Evolutionary conservation across 2,888 invertebrate genomes (phyloP).

Genomic region (Hoplodrina blanda): DNA sequence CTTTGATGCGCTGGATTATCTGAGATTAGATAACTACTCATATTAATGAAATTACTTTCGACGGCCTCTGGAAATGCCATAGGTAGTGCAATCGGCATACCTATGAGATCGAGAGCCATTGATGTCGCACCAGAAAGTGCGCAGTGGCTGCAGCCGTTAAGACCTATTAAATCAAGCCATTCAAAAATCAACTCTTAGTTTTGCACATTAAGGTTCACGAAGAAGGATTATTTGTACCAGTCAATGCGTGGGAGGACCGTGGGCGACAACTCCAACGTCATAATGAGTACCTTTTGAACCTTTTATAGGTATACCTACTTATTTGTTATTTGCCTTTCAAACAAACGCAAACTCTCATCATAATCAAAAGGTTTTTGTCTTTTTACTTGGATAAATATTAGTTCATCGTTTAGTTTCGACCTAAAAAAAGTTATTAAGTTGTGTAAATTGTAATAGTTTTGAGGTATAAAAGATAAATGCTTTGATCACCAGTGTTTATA

Average conservation of each 20-base stretch:
- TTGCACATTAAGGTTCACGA: constrained; percentile 11
- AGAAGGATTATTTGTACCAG: not conserved
- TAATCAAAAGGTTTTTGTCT: not conserved
- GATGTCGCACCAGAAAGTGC: not conserved
- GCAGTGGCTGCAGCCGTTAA: constrained; percentile 19
- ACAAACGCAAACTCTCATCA: not conserved
- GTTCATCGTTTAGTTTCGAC: not conserved
- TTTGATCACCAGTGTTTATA: not conserved
- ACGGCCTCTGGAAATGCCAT: not conserved
- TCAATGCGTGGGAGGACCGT: constrained; percentile 8
- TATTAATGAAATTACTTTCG: not conserved
- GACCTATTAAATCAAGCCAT: constrained; percentile 4
- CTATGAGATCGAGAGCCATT: not conserved
- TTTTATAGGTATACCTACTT: not conserved
- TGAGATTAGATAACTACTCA: not conserved
- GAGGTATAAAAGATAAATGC: no score
- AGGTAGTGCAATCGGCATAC: constrained; percentile 17
- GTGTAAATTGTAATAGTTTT: no score
- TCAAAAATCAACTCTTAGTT: constrained; percentile 11
- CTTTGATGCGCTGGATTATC: not conserved
- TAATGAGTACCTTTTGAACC: constrained; percentile 5
- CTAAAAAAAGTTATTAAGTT: not conserved
- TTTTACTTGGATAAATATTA: constrained; percentile 3
- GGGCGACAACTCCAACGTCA: constrained; percentile 12
- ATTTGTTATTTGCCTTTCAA: constrained; percentile 7